phyloP scores from a whole-genome alignment of 2,797 vertebrate species.

The Mus spretus region DNA sequence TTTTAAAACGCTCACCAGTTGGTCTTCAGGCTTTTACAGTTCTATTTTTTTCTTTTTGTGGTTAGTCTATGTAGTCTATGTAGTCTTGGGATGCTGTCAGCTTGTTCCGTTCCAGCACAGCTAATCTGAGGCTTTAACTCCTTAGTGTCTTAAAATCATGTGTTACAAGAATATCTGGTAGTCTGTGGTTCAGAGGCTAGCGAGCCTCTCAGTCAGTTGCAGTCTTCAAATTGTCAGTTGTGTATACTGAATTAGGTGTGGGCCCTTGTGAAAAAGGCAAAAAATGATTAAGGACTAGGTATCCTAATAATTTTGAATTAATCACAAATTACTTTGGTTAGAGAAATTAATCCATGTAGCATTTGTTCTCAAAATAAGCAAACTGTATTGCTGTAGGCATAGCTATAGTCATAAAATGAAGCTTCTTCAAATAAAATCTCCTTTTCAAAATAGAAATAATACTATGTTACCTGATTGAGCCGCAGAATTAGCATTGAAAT shows the following conservation, averaged over 20 bases:
- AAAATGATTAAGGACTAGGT: conserved; percentile 85
- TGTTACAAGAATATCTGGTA: conserved; percentile 86
- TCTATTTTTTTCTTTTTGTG: conserved; percentile 84
- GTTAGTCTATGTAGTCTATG: conserved; percentile 84
- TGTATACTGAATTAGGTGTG: conserved; percentile 86
- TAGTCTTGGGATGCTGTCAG: conserved; percentile 81
- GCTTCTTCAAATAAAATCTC: conserved; percentile 61
- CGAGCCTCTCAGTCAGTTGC: conserved; percentile 84
- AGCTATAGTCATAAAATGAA: conserved; percentile 62
- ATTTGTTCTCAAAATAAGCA: conserved; percentile 64
- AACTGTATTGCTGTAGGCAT: conserved; percentile 51
- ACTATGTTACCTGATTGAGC: conserved; percentile 31
- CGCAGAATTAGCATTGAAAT: conserved; percentile 60
- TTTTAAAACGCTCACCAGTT: conserved; percentile 88
- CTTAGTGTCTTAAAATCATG: conserved; percentile 85
- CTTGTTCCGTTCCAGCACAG: conserved; percentile 83
- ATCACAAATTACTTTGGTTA: conserved; percentile 70
- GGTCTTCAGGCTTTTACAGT: conserved; percentile 84
- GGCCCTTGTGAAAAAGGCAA: conserved; percentile 86
- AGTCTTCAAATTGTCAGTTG: conserved; percentile 87
- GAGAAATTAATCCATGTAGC: conserved; percentile 6
- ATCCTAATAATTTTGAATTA: conserved; percentile 80
- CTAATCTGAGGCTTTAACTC: conserved; percentile 87
- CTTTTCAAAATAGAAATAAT: conserved; percentile 47
- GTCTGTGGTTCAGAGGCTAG: conserved; percentile 85